These are phyloP conservation scores for Tetragnatha montana DNA, from an alignment of 2,888 invertebrate genomes.

Conservation along the genomic window DNA sequence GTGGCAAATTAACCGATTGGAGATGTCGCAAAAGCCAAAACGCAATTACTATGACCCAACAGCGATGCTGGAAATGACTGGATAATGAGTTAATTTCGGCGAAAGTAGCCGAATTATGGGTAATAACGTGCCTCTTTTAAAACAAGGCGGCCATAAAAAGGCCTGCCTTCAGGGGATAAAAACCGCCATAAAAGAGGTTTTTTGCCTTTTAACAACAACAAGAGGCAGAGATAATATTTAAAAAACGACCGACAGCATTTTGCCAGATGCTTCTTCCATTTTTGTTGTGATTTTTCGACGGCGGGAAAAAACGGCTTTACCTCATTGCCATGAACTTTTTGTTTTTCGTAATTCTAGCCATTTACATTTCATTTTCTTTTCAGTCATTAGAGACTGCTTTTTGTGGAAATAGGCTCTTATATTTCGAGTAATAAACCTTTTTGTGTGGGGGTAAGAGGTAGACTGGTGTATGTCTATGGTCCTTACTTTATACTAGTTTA, in stretches of 20 bases:
- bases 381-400: slow-evolving; percentile 38
- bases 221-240: background rate
- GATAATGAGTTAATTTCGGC: slow-evolving; percentile 17
- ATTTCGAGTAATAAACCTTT: slow-evolving; percentile 25
- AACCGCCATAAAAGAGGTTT: background rate
- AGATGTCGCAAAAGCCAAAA: too few relatives aligned
- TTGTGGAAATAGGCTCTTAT: slow-evolving; percentile 29
- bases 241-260: background rate
- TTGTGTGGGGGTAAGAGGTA: background rate
- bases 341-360: background rate
- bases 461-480: too few relatives aligned
- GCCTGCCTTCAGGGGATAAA: background rate
- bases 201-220: background rate
- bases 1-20: too few relatives aligned
- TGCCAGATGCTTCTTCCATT: background rate
- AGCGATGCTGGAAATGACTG: background rate
- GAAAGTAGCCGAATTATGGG: background rate
- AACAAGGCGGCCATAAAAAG: background rate
- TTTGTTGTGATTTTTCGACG: background rate
- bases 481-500: too few relatives aligned
- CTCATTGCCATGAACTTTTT: too few relatives aligned
- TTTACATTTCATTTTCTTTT: slow-evolving; percentile 46
- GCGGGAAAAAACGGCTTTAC: background rate
- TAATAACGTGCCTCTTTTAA: background rate
- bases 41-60: too few relatives aligned